Conservation (phyloP, 2,888 invertebrate species). For the Pseudeuparius sepicola region DNA sequence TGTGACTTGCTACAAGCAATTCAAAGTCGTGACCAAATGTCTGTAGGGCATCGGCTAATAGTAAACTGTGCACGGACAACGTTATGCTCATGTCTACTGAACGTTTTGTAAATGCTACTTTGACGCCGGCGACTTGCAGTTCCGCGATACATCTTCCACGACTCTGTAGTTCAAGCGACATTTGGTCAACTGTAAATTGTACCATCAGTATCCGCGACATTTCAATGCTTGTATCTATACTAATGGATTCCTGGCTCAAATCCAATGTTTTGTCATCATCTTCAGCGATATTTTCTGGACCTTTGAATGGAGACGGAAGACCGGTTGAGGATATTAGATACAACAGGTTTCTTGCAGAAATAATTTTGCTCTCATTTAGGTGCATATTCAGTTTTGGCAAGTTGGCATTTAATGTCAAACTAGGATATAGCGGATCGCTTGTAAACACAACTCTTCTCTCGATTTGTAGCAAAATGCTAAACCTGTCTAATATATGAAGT, state of each 20-base stretch:
- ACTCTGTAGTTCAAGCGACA: conserved; percentile 80
- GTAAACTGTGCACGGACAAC: conserved; percentile 82
- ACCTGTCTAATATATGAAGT: conserved; percentile 64
- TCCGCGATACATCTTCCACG: conserved; percentile 85
- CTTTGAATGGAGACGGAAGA: conserved; percentile 39
- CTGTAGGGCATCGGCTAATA: conserved; percentile 90
- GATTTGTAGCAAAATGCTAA: conserved; percentile 52
- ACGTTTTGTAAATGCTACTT: conserved; percentile 63
- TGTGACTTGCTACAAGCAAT: conserved; percentile 86
- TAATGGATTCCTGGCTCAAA: conserved; percentile 39
- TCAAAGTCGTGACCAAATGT: conserved; percentile 94
- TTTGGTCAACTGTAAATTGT: conserved; percentile 79
- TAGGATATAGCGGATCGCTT: conserved; percentile 78
- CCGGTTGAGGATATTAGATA: conserved; percentile 37
- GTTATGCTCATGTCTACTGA: conserved; percentile 66
- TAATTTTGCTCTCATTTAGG: conserved; percentile 83
- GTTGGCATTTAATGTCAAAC: conserved; percentile 71
- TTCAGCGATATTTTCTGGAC: conserved; percentile 24
- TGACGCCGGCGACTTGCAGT: conserved; percentile 83
- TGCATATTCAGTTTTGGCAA: conserved; percentile 82
- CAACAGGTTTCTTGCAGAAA: conserved; percentile 49
- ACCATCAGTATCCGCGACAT: conserved; percentile 60
- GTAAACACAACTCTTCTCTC: conserved; percentile 75
- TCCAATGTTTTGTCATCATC: conserved; percentile 21
- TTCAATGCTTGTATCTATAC: conserved; percentile 42